These are phyloP conservation scores for Gastrophryne carolinensis DNA, from an alignment of 2,797 vertebrate species.

Conservation along the genomic window DNA sequence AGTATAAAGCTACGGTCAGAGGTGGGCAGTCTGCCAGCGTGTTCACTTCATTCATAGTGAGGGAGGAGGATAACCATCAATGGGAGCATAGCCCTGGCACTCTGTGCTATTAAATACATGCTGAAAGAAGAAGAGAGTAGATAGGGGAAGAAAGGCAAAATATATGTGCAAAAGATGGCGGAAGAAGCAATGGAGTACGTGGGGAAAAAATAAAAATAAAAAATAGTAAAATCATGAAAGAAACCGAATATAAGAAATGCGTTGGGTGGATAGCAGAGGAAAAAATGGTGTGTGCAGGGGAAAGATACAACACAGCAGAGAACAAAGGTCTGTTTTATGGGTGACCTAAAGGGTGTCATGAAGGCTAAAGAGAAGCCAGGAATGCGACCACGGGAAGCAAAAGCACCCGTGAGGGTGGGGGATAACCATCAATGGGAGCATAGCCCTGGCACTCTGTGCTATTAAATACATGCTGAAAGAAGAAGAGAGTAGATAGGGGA, in stretches of 20 bases:
- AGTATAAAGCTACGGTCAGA: conserved; percentile 48
- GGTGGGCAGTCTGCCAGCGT: conserved; percentile 53
- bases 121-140: not conserved
- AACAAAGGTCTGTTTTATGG: too few relatives aligned
- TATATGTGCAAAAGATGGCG: too few relatives aligned
- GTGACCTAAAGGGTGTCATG: too few relatives aligned
- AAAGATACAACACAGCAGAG: not conserved
- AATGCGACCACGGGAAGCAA: too few relatives aligned
- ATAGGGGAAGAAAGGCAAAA: too few relatives aligned
- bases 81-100: not conserved
- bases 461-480: not conserved
- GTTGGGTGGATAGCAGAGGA: not conserved
- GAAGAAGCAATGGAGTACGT: not conserved
- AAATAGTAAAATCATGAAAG: too few relatives aligned
- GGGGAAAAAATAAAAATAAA: too few relatives aligned
- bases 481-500: too few relatives aligned
- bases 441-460: not conserved
- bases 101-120: not conserved
- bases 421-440: not conserved
- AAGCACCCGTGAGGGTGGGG: not conserved
- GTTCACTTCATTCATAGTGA: conserved; percentile 46
- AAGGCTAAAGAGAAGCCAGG: too few relatives aligned
- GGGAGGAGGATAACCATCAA: not conserved
- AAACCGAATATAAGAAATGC: not conserved
- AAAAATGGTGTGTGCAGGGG: not conserved